phyloP scores from a whole-genome alignment of 2,113 vertebrate species.

The Tretioscincus oriximinensis region DNA sequence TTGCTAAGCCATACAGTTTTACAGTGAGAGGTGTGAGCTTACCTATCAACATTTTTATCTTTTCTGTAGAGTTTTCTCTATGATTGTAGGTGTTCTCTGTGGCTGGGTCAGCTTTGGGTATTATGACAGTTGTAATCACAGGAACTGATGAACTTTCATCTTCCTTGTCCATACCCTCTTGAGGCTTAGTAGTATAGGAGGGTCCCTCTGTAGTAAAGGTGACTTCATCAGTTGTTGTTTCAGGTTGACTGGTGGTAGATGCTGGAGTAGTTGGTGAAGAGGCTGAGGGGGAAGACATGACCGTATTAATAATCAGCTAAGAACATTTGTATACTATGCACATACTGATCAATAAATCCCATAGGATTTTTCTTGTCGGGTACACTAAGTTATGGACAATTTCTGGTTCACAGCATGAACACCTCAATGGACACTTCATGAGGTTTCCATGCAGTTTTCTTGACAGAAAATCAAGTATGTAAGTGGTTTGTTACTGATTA shows the following conservation, averaged over 20 bases:
- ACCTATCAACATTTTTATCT: slow-evolving; percentile 48
- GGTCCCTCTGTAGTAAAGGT: slow-evolving; percentile 46
- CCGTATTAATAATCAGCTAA: neutral
- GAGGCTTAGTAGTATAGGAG: slow-evolving; percentile 41
- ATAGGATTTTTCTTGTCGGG: neutral
- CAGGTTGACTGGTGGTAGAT: slow-evolving; percentile 38
- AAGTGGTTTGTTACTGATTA: no score
- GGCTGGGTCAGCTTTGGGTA: slow-evolving; percentile 43
- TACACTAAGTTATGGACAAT: no score
- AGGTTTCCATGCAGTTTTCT: no score
- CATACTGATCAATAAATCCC: neutral
- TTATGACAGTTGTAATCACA: slow-evolving; percentile 38
- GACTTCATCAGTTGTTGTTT: slow-evolving; percentile 55
- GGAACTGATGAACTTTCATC: slow-evolving; percentile 44
- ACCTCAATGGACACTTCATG: no score
- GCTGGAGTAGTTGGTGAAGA: slow-evolving; percentile 39
- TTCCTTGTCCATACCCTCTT: slow-evolving; percentile 49
- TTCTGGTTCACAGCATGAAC: no score
- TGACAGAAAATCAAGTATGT: no score
- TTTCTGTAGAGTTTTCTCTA: slow-evolving; percentile 33
- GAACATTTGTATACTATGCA: neutral
- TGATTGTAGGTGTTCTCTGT: slow-evolving; percentile 41
- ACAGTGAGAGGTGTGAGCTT: neutral
- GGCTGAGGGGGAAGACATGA: slow-evolving; percentile 48
- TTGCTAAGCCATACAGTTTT: neutral